Base-by-base conservation (phyloP, 2,797 vertebrate genomes). In the Anguilla pacifica region DNA sequence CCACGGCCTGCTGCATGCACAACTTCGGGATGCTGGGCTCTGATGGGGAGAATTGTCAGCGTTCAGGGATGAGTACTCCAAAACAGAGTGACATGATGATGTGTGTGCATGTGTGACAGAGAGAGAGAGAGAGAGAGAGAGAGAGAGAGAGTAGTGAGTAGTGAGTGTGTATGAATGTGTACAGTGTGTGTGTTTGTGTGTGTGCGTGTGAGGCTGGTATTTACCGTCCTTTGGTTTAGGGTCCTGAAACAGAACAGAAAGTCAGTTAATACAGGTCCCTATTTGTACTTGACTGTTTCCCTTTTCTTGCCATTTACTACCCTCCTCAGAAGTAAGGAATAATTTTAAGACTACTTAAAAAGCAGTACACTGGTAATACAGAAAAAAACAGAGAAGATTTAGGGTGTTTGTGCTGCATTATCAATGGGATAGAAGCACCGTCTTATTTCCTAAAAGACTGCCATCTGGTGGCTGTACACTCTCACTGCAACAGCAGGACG, bases 1-100 rank as follows among this genome's bases (percentile, higher is more conserved):
- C 91, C n/a, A 43, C 0, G 19, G 95, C 94, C 95, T 97, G 95
- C 46, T 89, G 86, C 95, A 97, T 96, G 94, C 98, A 99, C 51
- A 94, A 89, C 87, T 96, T 97, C 74, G 35, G 53, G 0, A 13
- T 2, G 0, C 25, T 51, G 22, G 59, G 39, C 1, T 3, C 95
- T 95, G 91, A 0, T 57, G 25, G 43, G 79, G 46, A 64, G 83
- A 72, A 7, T 53, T 2, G 51, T 31, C 39, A 31, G 25, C 55
- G 39, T 25, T 28, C 10, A 46, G 28, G 31, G 6, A 19, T 7
- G 64, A 25, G 49, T 10, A n/a, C 1, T 53, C 31, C 43, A 39
- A 43, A 49, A 61, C 39, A 79, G 43, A 46, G 6, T 39, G n/a
- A 59, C 35, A 43, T 1, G 5, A 28, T 67, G n/a, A n/a, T 70